phyloP scores from a whole-genome alignment of 2,888 invertebrate genomes.

The Clistopyga incitator region DNA sequence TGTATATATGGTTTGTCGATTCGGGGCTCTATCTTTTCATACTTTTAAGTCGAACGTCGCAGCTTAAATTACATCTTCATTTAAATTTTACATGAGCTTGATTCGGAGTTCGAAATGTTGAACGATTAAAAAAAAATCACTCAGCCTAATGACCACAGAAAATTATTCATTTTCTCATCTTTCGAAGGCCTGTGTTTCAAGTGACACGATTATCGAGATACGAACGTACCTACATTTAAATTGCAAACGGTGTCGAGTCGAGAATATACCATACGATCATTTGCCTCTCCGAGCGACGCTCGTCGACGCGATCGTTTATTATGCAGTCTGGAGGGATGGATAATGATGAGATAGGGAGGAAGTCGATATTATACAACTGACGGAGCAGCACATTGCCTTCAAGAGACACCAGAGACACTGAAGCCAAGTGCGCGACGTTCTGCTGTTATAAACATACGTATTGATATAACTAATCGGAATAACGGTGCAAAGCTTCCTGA shows the following conservation, averaged over 20 bases:
- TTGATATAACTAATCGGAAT: constrained; percentile 37
- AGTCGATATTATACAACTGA: constrained; percentile 6
- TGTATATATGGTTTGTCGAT: neutral
- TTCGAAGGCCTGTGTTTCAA: constrained; percentile 6
- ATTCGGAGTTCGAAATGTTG: too few relatives aligned
- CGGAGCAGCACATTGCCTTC: constrained; percentile 2
- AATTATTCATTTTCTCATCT: constrained; percentile 5
- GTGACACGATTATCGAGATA: constrained; percentile 36
- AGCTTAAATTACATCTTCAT: too few relatives aligned
- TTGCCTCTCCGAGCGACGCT: constrained; percentile 5
- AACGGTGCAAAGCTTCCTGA: neutral
- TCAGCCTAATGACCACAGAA: too few relatives aligned
- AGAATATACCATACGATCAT: constrained; percentile 15
- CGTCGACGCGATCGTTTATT: constrained; percentile 30
- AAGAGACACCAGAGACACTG: constrained; percentile 16
- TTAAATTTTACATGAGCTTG: neutral
- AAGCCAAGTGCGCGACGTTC: constrained; percentile 6
- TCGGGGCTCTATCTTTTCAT: constrained; percentile 10
- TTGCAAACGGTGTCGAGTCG: constrained; percentile 1
- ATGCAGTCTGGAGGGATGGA: constrained; percentile 20
- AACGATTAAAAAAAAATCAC: too few relatives aligned
- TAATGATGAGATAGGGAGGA: constrained; percentile 13
- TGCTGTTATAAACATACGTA: constrained; percentile 1
- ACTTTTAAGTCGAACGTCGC: constrained; percentile 12
- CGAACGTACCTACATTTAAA: constrained; percentile 18